Conservation (phyloP, 2,888 invertebrate genomes). For the Elmis aenea region DNA sequence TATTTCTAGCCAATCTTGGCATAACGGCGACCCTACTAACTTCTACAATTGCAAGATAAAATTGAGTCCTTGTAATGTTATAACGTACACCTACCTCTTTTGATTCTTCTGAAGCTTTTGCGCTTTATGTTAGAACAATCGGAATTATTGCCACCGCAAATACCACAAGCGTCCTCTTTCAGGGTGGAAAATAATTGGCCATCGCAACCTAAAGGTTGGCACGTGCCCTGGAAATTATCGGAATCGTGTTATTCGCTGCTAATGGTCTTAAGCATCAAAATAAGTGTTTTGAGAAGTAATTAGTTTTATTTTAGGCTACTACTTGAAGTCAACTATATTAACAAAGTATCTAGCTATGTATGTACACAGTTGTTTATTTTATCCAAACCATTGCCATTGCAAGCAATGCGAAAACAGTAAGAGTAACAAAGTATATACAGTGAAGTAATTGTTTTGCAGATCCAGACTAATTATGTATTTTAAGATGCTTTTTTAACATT, state of each 20-base stretch:
- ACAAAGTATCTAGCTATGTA: no score
- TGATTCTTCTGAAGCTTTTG: constrained; percentile 44
- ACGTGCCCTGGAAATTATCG: constrained; percentile 45
- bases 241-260: constrained; percentile 2
- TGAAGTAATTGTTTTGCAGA: no score
- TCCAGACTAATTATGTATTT: no score
- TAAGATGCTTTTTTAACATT: no score
- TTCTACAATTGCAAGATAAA: constrained; percentile 38
- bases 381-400: no score
- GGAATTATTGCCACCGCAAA: constrained; percentile 60
- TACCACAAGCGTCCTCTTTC: constrained; percentile 57
- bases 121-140: constrained; percentile 52
- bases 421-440: no score
- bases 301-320: no score
- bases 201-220: constrained; percentile 60
- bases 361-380: no score
- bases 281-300: no score
- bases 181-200: constrained; percentile 55
- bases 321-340: no score
- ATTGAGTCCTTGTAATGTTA: neutral
- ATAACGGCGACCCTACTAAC: constrained; percentile 48
- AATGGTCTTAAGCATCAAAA: no score
- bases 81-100: constrained; percentile 39
- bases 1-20: constrained; percentile 51
- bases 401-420: no score